Conservation (phyloP, 1,140 invertebrate genomes). For the Panagrolaimus sp. region DNA sequence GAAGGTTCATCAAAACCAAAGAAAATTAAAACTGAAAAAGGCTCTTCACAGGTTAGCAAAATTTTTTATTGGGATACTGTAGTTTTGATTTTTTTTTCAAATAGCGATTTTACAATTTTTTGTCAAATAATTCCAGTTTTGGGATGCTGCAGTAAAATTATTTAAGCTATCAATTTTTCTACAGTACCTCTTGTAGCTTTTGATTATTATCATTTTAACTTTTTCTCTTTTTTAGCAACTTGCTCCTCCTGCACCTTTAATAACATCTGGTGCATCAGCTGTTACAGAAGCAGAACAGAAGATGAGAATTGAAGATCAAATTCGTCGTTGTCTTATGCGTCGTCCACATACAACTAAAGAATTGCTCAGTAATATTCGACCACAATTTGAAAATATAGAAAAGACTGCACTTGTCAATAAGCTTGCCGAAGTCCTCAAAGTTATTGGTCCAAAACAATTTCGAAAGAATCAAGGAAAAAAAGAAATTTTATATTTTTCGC, state of each 20-base stretch:
- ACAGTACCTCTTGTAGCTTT: too few species aligned
- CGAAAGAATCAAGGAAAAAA: conserved; percentile 46
- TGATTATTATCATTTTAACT: too few species aligned
- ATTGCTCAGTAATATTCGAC: background rate
- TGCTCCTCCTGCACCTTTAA: background rate
- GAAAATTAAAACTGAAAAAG: conserved; percentile 1
- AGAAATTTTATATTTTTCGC: conserved; percentile 52
- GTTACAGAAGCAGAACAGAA: conserved; percentile 19
- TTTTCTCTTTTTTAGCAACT: too few species aligned
- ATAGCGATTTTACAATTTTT: too few species aligned
- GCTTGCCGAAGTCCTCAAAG: conserved; percentile 49
- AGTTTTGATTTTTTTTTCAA: too few species aligned
- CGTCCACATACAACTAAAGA: conserved; percentile 53
- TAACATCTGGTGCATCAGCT: background rate
- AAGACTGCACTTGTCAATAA: conserved; percentile 39
- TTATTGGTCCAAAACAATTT: conserved; percentile 53
- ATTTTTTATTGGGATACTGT: too few species aligned
- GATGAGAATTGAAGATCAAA: conserved; percentile 46
- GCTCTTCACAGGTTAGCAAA: too few species aligned
- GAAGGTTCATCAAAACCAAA: background rate
- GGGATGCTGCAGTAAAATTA: too few species aligned
- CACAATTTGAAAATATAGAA: conserved; percentile 7
- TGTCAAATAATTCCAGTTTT: too few species aligned
- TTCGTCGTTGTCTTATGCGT: conserved; percentile 42
- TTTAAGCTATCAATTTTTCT: too few species aligned